phyloP scores from a whole-genome alignment of 2,113 vertebrate genomes.

The Gavialis gangeticus region DNA sequence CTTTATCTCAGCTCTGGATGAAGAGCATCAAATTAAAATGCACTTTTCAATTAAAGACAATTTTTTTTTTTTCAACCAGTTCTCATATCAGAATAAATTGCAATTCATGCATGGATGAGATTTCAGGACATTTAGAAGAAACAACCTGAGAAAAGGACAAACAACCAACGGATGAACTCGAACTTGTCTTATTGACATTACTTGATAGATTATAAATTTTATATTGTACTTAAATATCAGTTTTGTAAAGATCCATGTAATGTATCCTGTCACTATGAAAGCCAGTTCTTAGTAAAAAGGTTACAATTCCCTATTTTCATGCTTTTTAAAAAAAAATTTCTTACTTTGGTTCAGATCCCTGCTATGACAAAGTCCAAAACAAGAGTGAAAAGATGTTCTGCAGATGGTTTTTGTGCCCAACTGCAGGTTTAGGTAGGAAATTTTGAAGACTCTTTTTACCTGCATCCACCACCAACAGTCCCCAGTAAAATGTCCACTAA shows the following conservation, averaged over 20 bases:
- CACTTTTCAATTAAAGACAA: neutral
- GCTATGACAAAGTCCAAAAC: neutral
- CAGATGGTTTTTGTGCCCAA: neutral
- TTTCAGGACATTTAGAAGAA: neutral
- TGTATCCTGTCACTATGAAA: neutral
- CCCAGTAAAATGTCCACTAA: neutral
- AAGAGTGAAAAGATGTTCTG: neutral
- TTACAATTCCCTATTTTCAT: neutral
- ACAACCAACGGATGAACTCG: neutral
- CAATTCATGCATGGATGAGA: neutral
- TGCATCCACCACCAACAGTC: neutral
- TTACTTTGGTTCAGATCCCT: accelerated
- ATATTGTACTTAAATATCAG: neutral
- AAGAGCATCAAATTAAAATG: neutral
- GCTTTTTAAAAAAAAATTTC: neutral
- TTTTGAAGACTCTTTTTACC: neutral
- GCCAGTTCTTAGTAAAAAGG: neutral
- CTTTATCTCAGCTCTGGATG: neutral
- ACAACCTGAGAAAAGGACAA: neutral
- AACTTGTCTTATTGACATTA: neutral
- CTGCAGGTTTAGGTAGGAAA: neutral
- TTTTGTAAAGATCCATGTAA: neutral
- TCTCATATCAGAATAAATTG: neutral
- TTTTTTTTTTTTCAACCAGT: neutral
- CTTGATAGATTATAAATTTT: no score